phyloP scores from a whole-genome alignment of 2,888 invertebrate species.

The Deroplatys truncata region DNA sequence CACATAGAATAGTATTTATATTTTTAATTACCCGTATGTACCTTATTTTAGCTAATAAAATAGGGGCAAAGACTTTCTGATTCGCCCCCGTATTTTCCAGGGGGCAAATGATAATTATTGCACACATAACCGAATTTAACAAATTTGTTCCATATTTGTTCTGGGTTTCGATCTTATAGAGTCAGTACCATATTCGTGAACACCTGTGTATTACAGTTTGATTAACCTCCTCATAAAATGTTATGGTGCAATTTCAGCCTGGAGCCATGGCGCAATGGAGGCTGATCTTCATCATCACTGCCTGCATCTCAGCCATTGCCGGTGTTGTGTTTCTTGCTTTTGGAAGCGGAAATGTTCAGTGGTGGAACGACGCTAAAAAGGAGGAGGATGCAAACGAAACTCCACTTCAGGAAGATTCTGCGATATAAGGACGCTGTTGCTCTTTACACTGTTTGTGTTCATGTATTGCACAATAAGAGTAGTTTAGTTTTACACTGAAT shows the following conservation, averaged over 20 bases:
- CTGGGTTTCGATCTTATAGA: no score
- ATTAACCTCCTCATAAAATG: neutral
- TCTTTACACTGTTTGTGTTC: neutral
- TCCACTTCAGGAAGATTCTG: neutral
- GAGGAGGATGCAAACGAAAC: neutral
- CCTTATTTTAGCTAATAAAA: no score
- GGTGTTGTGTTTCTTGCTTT: constrained; percentile 65
- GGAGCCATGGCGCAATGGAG: constrained; percentile 62
- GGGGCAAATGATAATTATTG: no score
- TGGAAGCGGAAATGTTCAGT: constrained; percentile 69
- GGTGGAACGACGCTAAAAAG: constrained; percentile 63
- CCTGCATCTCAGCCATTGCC: constrained; percentile 61
- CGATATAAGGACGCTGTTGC: neutral
- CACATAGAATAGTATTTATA: no score
- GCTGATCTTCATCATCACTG: constrained; percentile 74
- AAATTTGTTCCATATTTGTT: no score
- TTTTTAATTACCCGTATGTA: no score
- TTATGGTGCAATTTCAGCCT: constrained; percentile 19
- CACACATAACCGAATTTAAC: no score
- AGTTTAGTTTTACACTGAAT: neutral
- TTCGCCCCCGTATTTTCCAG: no score
- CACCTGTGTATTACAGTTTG: no score
- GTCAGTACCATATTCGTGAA: no score
- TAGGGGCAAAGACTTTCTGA: no score
- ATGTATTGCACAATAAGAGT: neutral